phyloP scores from a whole-genome alignment of 2,797 vertebrate species.

The Catostomus latipinnis region DNA sequence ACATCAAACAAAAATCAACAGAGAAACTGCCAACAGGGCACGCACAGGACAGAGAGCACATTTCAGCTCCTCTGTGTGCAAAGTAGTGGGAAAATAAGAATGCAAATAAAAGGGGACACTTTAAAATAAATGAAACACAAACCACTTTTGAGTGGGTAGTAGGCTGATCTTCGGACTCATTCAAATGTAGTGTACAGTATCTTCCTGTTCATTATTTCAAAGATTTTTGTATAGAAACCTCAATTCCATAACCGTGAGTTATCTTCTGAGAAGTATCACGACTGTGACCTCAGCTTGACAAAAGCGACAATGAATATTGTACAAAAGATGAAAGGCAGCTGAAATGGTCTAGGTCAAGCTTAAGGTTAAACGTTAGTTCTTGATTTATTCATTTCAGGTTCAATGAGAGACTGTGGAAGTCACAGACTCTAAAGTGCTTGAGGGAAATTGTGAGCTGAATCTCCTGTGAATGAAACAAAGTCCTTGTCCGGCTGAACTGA shows the following conservation, averaged over 20 bases:
- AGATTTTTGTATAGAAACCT: not conserved
- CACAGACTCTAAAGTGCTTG: not conserved
- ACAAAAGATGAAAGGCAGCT: not conserved
- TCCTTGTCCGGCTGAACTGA: not conserved
- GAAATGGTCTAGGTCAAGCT: not conserved
- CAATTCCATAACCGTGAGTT: too few species aligned
- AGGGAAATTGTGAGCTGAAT: too few species aligned
- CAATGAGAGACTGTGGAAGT: not conserved
- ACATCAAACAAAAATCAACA: not conserved
- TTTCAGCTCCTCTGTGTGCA: not conserved
- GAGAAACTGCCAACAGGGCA: not conserved
- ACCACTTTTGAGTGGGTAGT: too few species aligned
- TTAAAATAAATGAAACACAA: not conserved
- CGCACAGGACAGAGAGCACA: not conserved
- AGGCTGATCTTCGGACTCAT: not conserved
- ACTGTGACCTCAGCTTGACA: not conserved
- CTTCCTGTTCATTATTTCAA: not conserved
- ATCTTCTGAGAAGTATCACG: not conserved
- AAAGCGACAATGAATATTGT: not conserved
- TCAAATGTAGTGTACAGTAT: not conserved
- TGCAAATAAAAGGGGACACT: not conserved
- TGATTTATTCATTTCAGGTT: constrained; percentile 9
- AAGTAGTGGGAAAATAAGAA: not conserved
- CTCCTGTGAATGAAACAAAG: not conserved
- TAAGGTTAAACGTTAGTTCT: not conserved